Base-by-base conservation (phyloP, 2,888 invertebrate species). In the Seira ritae region DNA sequence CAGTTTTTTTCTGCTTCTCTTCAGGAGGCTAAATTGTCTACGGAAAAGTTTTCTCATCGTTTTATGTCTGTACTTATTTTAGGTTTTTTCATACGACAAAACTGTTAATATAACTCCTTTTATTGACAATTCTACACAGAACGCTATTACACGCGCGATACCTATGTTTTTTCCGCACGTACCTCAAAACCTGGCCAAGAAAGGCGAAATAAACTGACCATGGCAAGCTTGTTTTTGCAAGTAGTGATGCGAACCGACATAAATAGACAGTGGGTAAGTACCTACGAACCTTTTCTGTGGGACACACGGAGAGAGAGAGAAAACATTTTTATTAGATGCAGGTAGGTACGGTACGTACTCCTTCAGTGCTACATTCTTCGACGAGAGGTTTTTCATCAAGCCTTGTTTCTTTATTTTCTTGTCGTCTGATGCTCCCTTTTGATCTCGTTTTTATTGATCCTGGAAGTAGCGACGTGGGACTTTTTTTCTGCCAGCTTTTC, bases 391-490 rank as follows among this genome's bases (percentile, higher is more conserved):
- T 50, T 50, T 50, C 50, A 50, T 50, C 50, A 50, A 50, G 6
- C 15, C 50, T 50, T 50, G 15, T 50, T 50, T 50, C 17, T n/a
- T 50, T 50, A 12, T 50, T 50, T 50, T 15, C 50, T 15, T 50
- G 15, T 50, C 15, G 17, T 69, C 24, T n/a, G 55, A 22, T 76
- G 71, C 42, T 75, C 70, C 50, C 69, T 60, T 82, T 72, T 82
- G 82, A 82, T 77, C 76, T 82, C 55, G 67, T 65, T 76, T 76
- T 82, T 82, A 77, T 76, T 82, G 76, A 76, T 76, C 76, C 72
- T 67, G 62, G 22, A 76, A 76, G 76, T 82, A 77, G 82, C 72
- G 24, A 75, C 76, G 42, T 65, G 81, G 75, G 81, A 76, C 66
- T 81, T 81, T 81, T 81, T 68, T 80, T n/a, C 80, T 74, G 46